phyloP scores from a whole-genome alignment of 2,113 vertebrate species.

The Machaerirhynchus nigripectus region DNA sequence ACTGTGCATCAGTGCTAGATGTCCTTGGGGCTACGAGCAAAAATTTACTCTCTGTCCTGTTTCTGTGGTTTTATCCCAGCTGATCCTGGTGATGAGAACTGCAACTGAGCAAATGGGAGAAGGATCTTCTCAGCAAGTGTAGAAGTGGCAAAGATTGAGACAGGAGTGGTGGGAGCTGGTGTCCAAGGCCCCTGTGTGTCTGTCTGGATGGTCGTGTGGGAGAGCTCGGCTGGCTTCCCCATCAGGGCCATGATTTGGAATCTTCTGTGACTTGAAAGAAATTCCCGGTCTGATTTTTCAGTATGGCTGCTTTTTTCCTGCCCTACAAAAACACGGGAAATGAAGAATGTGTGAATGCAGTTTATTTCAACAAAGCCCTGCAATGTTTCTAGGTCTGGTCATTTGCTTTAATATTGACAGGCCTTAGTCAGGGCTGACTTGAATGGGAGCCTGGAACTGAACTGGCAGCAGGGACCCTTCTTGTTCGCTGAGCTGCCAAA shows the following conservation, averaged over 20 bases:
- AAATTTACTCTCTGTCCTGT: not conserved
- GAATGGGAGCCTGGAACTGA: not conserved
- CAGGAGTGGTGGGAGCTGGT: not conserved
- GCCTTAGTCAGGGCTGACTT: not conserved
- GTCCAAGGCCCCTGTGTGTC: rapidly evolving
- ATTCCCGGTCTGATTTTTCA: not conserved
- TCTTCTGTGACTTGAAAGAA: not conserved
- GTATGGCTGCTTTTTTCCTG: not conserved
- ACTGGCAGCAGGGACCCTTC: not conserved
- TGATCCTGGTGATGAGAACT: not conserved
- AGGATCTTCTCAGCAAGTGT: not conserved
- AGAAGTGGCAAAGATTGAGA: not conserved
- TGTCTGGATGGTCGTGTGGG: rapidly evolving
- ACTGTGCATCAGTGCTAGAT: not conserved
- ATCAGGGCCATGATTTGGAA: not conserved
- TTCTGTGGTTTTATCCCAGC: not conserved
- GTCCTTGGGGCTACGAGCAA: not conserved
- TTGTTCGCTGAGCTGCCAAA: not conserved
- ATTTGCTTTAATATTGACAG: not conserved
- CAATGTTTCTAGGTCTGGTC: not conserved
- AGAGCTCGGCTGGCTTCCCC: not conserved
- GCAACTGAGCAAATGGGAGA: not conserved
- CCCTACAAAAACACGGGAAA: not conserved
- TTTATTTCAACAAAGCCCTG: not conserved
- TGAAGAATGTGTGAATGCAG: not conserved